Percentiles rank a stretch among this genome's conserved stretches.
Evolutionary conservation across 2,113 vertebrate species (phyloP).

Genomic region (Actenoides hombroni): DNA sequence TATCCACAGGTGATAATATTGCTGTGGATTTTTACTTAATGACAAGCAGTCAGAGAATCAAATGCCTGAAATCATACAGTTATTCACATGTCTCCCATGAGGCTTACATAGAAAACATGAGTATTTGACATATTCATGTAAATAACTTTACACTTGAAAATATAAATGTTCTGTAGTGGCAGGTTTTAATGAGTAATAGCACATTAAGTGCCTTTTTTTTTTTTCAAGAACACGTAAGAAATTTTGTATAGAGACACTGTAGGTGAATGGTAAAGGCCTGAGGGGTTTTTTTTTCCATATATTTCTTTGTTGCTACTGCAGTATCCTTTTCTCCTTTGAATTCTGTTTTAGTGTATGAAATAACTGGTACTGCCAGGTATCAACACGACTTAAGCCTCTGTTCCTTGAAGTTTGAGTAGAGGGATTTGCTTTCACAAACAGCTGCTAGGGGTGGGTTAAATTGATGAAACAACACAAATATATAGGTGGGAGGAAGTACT

Average conservation of each 20-base stretch:
- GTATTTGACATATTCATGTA: background rate
- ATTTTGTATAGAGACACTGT: background rate
- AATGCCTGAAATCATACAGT: background rate
- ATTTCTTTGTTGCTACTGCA: background rate
- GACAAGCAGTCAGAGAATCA: background rate
- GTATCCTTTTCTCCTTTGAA: background rate
- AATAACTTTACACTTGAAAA: background rate
- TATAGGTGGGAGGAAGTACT: background rate
- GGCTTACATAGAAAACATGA: background rate
- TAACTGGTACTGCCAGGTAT: background rate
- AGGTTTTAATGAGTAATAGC: background rate
- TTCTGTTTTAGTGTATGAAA: background rate
- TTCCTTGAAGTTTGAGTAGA: background rate
- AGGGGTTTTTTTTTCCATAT: background rate
- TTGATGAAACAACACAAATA: background rate
- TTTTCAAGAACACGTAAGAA: background rate
- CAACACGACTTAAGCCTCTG: fast-evolving
- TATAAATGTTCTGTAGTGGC: background rate
- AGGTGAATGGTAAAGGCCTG: background rate
- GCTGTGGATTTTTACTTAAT: background rate
- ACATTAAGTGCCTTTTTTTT: background rate
- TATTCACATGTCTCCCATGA: background rate
- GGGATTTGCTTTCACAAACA: background rate
- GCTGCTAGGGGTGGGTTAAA: background rate
- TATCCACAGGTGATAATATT: background rate